Conservation (phyloP, 1,140 invertebrate species). For the Dreissena polymorpha region DNA sequence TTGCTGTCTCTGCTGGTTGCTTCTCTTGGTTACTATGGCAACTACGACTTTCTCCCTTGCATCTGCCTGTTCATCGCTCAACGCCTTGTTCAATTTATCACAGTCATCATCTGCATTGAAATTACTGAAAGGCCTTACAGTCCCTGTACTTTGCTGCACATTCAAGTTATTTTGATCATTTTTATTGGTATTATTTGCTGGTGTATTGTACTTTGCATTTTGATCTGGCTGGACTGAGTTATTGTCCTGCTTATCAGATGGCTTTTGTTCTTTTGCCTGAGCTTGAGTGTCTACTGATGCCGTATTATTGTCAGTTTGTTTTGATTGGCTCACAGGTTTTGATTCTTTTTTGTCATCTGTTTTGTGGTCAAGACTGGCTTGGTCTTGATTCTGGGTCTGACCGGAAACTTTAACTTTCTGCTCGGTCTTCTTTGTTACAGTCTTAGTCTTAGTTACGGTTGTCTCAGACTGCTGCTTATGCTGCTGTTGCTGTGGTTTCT, state of each 20-base stretch:
- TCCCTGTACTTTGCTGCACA: constrained; percentile 35
- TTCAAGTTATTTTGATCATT: no score
- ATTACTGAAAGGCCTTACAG: constrained; percentile 61
- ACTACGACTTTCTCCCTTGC: constrained; percentile 45
- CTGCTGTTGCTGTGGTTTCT: constrained; percentile 25
- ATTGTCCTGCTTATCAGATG: neutral
- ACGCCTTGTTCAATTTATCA: constrained; percentile 69
- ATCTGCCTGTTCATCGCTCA: constrained; percentile 68
- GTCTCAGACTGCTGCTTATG: neutral
- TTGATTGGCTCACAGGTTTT: constrained; percentile 18
- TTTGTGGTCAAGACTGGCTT: constrained; percentile 3
- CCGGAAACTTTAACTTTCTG: constrained; percentile 40
- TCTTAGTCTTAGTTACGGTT: constrained; percentile 17
- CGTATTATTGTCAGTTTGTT: constrained; percentile 56
- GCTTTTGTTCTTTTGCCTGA: neutral
- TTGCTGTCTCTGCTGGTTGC: constrained; percentile 64
- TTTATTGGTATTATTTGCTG: no score
- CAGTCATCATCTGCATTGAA: constrained; percentile 73
- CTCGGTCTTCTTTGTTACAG: constrained; percentile 14
- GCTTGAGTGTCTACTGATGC: constrained; percentile 12
- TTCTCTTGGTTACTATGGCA: constrained; percentile 39
- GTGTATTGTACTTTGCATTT: no score
- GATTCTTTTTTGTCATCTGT: constrained; percentile 37
- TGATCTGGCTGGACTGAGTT: neutral
- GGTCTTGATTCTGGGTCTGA: neutral